These are phyloP conservation scores for Acyrthosiphon pisum DNA, from an alignment of 1,140 invertebrate genomes.

Conservation along the genomic window DNA sequence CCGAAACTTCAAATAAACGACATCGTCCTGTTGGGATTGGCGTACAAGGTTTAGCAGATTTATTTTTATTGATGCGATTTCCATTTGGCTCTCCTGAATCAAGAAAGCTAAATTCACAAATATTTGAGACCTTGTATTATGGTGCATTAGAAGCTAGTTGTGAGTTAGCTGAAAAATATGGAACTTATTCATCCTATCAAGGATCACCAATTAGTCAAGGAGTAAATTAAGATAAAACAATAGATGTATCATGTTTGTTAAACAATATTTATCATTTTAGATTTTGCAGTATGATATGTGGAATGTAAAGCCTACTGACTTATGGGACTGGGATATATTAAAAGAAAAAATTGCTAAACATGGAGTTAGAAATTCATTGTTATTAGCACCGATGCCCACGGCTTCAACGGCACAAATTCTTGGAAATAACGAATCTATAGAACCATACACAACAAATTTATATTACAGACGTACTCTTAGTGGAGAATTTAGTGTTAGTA, in stretches of 20 bases:
- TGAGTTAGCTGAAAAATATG: conserved; percentile 87
- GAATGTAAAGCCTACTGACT: conserved; percentile 83
- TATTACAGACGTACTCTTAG: conserved; percentile 84
- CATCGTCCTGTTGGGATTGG: conserved; percentile 98
- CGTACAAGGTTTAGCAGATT: conserved; percentile 95
- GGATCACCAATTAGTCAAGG: conserved; percentile 94
- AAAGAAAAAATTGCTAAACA: conserved; percentile 87
- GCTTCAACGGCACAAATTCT: conserved; percentile 99
- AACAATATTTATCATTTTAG: conserved; percentile 58
- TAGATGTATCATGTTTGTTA: background rate
- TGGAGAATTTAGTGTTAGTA: conserved; percentile 65
- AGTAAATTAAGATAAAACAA: conserved; percentile 12
- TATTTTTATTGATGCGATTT: conserved; percentile 92
- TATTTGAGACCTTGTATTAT: conserved; percentile 99
- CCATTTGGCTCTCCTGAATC: conserved; percentile 92
- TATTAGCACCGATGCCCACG: conserved; percentile 98
- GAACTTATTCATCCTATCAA: conserved; percentile 89
- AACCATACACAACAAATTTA: conserved; percentile 99
- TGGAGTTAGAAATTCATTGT: conserved; percentile 92
- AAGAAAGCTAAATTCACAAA: conserved; percentile 87
- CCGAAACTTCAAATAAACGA: conserved; percentile 82
- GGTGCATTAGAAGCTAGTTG: conserved; percentile 95
- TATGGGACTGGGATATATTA: conserved; percentile 89
- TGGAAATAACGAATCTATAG: conserved; percentile 98
- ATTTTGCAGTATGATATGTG: conserved; percentile 99